Evolutionary conservation across 2,888 invertebrate species (phyloP).

Genomic region (Incurvaria masculella): DNA sequence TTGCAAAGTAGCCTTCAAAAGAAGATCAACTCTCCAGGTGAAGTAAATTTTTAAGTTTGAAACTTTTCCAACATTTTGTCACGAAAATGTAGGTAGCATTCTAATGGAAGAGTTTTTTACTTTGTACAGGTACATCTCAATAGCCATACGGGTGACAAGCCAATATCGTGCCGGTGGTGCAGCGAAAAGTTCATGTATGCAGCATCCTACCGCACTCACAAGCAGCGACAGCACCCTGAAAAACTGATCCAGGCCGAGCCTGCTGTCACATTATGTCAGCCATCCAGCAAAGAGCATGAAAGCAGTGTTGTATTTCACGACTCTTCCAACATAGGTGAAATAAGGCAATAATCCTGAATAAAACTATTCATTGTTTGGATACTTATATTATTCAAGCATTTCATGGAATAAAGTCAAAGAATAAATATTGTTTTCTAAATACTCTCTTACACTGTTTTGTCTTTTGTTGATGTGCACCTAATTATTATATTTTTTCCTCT

Average conservation of each 20-base stretch:
- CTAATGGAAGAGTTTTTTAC: not conserved
- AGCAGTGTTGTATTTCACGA: no score
- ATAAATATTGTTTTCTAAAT: no score
- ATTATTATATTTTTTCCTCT: no score
- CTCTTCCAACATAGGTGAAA: no score
- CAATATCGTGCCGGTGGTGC: constrained; percentile 54
- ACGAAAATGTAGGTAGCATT: not conserved
- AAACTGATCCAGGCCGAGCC: constrained; percentile 32
- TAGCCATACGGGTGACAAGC: constrained; percentile 55
- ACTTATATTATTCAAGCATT: no score
- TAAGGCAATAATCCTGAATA: no score
- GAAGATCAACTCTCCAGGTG: constrained; percentile 50
- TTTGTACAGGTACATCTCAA: constrained; percentile 47
- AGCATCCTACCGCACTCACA: constrained; percentile 54
- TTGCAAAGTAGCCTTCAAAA: constrained; percentile 54
- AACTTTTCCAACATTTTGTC: no score
- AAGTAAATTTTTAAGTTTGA: not conserved
- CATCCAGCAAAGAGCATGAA: no score
- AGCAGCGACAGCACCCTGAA: constrained; percentile 52
- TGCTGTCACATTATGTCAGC: not conserved
- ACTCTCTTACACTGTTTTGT: no score
- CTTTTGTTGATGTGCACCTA: no score
- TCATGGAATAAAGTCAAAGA: no score
- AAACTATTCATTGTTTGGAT: no score
- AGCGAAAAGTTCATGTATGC: constrained; percentile 55